Conservation (phyloP, 2,888 invertebrate genomes). For the Eubasilissa splendida region DNA sequence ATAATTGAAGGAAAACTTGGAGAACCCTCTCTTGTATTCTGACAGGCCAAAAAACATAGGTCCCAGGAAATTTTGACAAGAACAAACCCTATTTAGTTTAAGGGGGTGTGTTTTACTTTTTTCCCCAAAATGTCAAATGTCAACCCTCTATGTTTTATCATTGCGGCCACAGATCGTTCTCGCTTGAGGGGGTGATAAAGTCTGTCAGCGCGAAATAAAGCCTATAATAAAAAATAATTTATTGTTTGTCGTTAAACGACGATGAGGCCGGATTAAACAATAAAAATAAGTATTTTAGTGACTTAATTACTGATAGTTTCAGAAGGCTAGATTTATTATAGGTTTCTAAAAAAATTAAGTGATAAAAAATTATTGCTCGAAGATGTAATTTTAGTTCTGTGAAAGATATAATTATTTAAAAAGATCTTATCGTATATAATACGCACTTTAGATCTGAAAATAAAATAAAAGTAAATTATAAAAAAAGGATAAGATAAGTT, state of each 20-base stretch:
- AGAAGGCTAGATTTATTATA: too few relatives aligned
- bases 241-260: constrained; percentile 7
- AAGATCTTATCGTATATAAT: too few relatives aligned
- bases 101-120: constrained; percentile 13
- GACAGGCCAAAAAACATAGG: constrained; percentile 22
- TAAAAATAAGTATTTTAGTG: too few relatives aligned
- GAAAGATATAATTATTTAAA: too few relatives aligned
- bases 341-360: too few relatives aligned
- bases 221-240: constrained; percentile 25
- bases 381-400: too few relatives aligned
- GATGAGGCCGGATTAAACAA: constrained; percentile 1
- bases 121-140: constrained; percentile 23
- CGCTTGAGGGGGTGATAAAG: constrained; percentile 31
- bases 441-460: too few relatives aligned
- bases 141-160: constrained; percentile 29
- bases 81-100: constrained; percentile 11
- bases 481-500: too few relatives aligned
- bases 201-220: constrained; percentile 11
- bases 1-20: constrained; percentile 26
- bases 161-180: constrained; percentile 30
- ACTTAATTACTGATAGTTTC: too few relatives aligned
- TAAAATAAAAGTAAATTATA: too few relatives aligned
- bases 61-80: constrained; percentile 18
- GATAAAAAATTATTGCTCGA: too few relatives aligned
- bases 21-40: constrained; percentile 6